phyloP scores from a whole-genome alignment of 1,140 invertebrate species.

The Papilio polyxenes region DNA sequence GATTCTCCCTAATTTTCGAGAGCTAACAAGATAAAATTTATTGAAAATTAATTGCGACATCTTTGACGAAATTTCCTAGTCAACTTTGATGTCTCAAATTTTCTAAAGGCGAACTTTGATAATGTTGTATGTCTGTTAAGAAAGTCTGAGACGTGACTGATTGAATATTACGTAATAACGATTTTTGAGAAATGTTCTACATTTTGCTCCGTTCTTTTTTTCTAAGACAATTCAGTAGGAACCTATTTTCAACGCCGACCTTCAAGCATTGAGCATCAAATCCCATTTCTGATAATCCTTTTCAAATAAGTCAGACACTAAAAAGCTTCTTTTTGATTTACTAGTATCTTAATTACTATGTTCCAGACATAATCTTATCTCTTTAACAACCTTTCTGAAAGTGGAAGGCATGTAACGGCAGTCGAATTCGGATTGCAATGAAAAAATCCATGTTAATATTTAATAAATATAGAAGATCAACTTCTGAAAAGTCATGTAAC shows the following conservation, averaged over 20 bases:
- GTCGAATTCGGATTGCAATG: background rate
- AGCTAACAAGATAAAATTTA: conserved; percentile 79
- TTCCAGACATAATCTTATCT: background rate
- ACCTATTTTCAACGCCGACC: background rate
- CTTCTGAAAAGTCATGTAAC: background rate
- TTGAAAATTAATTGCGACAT: conserved; percentile 80
- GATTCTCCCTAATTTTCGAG: conserved; percentile 69
- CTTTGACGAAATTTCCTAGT: conserved; percentile 75
- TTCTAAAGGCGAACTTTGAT: conserved; percentile 62
- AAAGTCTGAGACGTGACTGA: conserved; percentile 45
- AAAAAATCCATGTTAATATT: background rate
- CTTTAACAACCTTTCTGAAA: background rate
- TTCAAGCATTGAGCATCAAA: too few relatives aligned
- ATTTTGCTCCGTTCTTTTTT: background rate
- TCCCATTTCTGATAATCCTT: background rate
- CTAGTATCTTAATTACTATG: background rate
- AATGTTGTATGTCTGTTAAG: conserved; percentile 49
- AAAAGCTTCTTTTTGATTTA: background rate
- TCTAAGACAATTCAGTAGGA: background rate
- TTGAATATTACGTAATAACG: conserved; percentile 49
- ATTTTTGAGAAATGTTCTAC: conserved; percentile 55
- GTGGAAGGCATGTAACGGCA: background rate
- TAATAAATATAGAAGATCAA: background rate
- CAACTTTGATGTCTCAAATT: conserved; percentile 73
- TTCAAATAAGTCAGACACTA: background rate